A percentile compares a stretch with the other conserved stretches of the same genome.
phyloP scores from a whole-genome alignment of 2,888 invertebrate species.

The Eupithecia pulchellata region DNA sequence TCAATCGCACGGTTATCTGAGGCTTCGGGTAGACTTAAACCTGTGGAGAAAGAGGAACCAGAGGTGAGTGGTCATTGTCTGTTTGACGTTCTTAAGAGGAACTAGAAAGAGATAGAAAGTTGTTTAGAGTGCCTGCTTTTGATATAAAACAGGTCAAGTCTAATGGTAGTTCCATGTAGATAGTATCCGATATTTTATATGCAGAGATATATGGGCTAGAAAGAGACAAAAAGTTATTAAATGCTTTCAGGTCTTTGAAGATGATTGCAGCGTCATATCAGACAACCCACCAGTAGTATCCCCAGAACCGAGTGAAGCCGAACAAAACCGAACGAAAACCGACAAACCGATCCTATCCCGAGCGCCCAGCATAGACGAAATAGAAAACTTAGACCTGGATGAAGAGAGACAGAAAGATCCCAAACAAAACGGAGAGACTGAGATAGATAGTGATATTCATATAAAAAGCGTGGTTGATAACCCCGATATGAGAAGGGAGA shows the following conservation, averaged over 20 bases:
- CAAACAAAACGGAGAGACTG: conserved; percentile 84
- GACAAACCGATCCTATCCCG: conserved; percentile 75
- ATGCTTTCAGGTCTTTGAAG: conserved; percentile 81
- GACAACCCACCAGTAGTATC: conserved; percentile 83
- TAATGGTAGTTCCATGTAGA: background rate
- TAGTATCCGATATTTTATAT: background rate
- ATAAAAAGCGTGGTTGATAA: conserved; percentile 78
- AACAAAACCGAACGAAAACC: conserved; percentile 61
- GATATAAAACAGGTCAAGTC: background rate
- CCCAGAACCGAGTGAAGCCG: conserved; percentile 79
- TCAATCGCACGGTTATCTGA: conserved; percentile 94
- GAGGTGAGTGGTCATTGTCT: conserved; percentile 53
- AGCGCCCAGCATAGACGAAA: conserved; percentile 81
- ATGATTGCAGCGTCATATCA: conserved; percentile 84
- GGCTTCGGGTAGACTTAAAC: conserved; percentile 84
- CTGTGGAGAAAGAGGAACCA: conserved; percentile 62
- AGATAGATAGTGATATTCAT: conserved; percentile 81
- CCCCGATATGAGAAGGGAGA: conserved; percentile 78
- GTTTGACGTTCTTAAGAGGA: background rate
- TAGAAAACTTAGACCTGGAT: conserved; percentile 78
- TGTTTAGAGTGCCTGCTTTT: background rate
- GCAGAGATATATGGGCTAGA: background rate
- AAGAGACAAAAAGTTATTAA: background rate
- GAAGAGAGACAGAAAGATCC: conserved; percentile 68
- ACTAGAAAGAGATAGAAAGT: background rate